Evolutionary conservation across 2,888 invertebrate species (phyloP).

Genomic region (Erebia palarica): DNA sequence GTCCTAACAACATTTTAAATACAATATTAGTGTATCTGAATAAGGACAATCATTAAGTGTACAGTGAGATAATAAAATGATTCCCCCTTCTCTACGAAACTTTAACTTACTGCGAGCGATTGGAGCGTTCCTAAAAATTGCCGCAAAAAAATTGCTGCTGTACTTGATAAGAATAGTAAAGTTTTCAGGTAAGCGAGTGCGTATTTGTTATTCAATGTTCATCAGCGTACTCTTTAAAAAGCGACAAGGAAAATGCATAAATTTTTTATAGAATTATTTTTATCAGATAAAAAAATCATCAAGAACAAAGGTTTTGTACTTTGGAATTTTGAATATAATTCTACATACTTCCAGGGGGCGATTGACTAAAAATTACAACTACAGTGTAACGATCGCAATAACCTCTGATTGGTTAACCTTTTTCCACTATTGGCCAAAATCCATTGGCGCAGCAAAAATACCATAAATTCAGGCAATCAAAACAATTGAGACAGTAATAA

Average conservation of each 20-base stretch:
- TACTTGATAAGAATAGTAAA: conserved; percentile 34
- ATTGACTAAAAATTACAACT: too few species aligned
- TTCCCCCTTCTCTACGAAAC: conserved; percentile 24
- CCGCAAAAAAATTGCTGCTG: conserved; percentile 30
- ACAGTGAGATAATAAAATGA: conserved; percentile 26
- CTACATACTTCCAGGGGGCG: too few species aligned
- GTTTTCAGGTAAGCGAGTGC: conserved; percentile 33
- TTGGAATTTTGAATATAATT: too few species aligned
- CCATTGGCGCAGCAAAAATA: too few species aligned
- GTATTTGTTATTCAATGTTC: background rate
- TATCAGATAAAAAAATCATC: background rate
- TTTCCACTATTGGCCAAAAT: too few species aligned
- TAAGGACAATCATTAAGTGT: conserved; percentile 16
- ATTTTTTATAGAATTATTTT: background rate
- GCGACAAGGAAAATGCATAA: conserved; percentile 9
- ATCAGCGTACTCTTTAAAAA: background rate
- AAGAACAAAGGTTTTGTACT: background rate
- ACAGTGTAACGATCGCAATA: too few species aligned
- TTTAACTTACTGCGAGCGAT: conserved; percentile 32
- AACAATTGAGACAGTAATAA: too few species aligned
- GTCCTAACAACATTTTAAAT: conserved; percentile 64
- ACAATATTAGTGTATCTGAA: conserved; percentile 20
- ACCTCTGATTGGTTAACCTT: too few species aligned
- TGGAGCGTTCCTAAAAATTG: conserved; percentile 32
- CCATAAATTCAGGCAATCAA: too few species aligned